Percentiles rank a stretch among this genome's conserved stretches.
phyloP scores from a whole-genome alignment of 2,888 invertebrate genomes.

The Lochmaea capreae region DNA sequence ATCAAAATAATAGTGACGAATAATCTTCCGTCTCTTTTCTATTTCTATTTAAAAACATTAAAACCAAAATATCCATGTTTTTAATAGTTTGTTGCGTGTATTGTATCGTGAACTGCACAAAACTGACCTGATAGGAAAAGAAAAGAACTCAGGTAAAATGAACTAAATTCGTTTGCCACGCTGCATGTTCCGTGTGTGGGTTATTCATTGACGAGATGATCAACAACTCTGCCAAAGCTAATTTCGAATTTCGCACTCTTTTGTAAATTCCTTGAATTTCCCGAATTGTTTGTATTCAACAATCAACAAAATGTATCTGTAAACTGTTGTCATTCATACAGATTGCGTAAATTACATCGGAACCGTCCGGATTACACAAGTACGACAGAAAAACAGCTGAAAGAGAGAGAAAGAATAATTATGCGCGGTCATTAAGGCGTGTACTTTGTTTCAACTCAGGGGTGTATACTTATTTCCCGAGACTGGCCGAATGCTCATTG shows the following conservation, averaged over 20 bases:
- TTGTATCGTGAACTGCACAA: background rate
- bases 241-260: background rate
- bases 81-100: conserved; percentile 1
- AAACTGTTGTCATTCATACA: background rate
- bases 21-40: too few species aligned
- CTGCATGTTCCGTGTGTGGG: background rate
- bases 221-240: background rate
- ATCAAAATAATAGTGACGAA: too few species aligned
- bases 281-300: background rate
- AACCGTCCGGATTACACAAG: too few species aligned
- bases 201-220: conserved; percentile 1
- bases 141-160: background rate
- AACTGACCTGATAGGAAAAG: background rate
- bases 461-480: too few species aligned
- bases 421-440: too few species aligned
- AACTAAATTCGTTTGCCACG: background rate
- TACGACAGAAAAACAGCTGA: too few species aligned
- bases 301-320: background rate
- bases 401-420: too few species aligned
- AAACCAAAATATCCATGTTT: background rate
- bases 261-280: background rate
- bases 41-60: background rate
- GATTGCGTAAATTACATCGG: too few species aligned
- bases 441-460: too few species aligned
- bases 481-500: too few species aligned